Evolutionary conservation across 1,140 invertebrate species (phyloP).

Genomic region (Papilio helenus): DNA sequence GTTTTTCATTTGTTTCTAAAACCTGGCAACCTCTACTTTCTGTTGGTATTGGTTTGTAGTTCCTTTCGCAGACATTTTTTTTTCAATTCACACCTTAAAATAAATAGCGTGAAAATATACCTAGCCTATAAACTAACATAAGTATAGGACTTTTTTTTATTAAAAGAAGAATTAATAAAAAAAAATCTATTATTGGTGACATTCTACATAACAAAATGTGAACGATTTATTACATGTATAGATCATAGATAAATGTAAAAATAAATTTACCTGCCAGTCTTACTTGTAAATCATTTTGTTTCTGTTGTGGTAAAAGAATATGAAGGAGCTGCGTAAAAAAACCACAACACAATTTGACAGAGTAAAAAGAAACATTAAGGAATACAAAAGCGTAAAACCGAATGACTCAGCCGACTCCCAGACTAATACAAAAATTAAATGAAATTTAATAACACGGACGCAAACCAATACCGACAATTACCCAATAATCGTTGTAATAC

Average conservation of each 20-base stretch:
- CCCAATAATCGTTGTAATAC: slow-evolving; percentile 71
- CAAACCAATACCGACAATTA: slow-evolving; percentile 72
- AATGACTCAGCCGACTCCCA: slow-evolving; percentile 69
- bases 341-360: slow-evolving; percentile 33
- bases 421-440: slow-evolving; percentile 64
- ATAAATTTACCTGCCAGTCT: not conserved
- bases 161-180: too few relatives aligned
- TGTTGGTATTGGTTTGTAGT: too few relatives aligned
- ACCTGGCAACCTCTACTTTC: too few relatives aligned
- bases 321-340: not conserved
- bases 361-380: slow-evolving; percentile 36
- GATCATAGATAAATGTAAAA: not conserved
- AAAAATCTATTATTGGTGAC: too few relatives aligned
- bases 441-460: slow-evolving; percentile 71
- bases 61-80: too few relatives aligned
- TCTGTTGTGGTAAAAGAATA: not conserved
- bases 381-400: slow-evolving; percentile 41
- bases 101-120: too few relatives aligned
- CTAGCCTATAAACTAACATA: too few relatives aligned
- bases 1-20: too few relatives aligned
- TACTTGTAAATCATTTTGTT: not conserved
- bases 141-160: too few relatives aligned
- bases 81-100: too few relatives aligned
- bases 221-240: too few relatives aligned
- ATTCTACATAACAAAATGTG: too few relatives aligned